Conservation (phyloP, 1,140 invertebrate genomes). For the Neodiprion lecontei region DNA sequence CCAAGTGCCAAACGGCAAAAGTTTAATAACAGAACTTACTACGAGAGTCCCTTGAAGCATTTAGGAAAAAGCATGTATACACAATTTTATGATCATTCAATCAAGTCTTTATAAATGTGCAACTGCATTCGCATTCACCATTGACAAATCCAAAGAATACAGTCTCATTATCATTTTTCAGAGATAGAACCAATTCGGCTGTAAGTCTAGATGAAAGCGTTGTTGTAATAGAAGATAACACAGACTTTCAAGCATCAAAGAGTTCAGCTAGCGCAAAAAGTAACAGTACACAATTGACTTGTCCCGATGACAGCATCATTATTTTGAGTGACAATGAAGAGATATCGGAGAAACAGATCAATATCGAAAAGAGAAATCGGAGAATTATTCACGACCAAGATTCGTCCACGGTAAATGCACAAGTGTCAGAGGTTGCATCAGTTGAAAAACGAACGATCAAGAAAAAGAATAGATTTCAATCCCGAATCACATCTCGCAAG, state of each 20-base stretch:
- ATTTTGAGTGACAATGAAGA: not conserved
- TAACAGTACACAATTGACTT: not conserved
- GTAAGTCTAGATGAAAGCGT: not conserved
- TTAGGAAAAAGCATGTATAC: too few relatives aligned
- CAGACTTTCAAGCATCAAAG: not conserved
- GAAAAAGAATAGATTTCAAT: too few relatives aligned
- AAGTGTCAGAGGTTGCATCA: not conserved
- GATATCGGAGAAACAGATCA: not conserved
- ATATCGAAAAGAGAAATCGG: not conserved
- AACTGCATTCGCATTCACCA: not conserved
- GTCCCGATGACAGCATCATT: not conserved
- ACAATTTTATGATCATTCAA: too few relatives aligned
- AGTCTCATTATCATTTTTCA: not conserved
- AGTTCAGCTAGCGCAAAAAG: not conserved
- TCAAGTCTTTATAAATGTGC: too few relatives aligned
- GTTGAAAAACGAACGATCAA: not conserved
- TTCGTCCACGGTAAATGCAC: not conserved
- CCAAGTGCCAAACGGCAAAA: too few relatives aligned
- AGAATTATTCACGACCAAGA: not conserved
- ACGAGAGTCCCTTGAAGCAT: too few relatives aligned
- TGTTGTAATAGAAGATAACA: not conserved
- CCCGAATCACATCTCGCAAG: too few relatives aligned
- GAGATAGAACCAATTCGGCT: not conserved
- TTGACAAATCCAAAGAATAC: not conserved
- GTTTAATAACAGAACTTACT: too few relatives aligned